Percentiles rank a stretch among this genome's conserved stretches.
Evolutionary conservation across 2,113 vertebrate species (phyloP).

Genomic region (Rhadina sibilatrix): DNA sequence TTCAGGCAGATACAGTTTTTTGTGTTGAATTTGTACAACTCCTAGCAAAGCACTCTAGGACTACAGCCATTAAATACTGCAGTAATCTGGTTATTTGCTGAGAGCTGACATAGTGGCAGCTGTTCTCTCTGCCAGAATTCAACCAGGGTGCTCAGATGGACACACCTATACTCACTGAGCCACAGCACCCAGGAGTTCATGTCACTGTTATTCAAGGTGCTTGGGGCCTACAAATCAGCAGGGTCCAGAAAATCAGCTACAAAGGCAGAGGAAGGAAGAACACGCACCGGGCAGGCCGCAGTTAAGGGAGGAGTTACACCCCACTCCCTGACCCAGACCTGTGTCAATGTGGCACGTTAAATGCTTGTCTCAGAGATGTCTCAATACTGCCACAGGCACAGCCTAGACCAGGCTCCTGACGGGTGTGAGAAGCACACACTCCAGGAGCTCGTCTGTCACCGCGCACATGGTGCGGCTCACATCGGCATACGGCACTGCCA

Average conservation of each 20-base stretch:
- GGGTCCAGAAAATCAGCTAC: not conserved
- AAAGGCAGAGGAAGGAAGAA: not conserved
- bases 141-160: not conserved
- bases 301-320: not conserved
- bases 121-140: not conserved
- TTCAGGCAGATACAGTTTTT: not conserved
- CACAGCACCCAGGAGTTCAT: not conserved
- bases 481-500: not conserved
- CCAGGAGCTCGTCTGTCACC: not conserved
- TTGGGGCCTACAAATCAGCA: not conserved
- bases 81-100: not conserved
- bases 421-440: not conserved
- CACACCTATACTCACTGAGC: not conserved
- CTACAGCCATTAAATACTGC: not conserved
- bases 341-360: not conserved
- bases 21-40: not conserved
- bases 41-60: not conserved
- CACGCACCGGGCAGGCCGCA: not conserved
- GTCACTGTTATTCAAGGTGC: not conserved
- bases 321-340: not conserved
- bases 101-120: not conserved
- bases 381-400: not conserved
- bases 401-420: not conserved
- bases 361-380: not conserved
- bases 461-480: not conserved